Evolutionary conservation across 2,113 vertebrate species (phyloP), one percentile per base, ranked within the genome.

Genomic region (Oreotrochilus melanogaster): DNA sequence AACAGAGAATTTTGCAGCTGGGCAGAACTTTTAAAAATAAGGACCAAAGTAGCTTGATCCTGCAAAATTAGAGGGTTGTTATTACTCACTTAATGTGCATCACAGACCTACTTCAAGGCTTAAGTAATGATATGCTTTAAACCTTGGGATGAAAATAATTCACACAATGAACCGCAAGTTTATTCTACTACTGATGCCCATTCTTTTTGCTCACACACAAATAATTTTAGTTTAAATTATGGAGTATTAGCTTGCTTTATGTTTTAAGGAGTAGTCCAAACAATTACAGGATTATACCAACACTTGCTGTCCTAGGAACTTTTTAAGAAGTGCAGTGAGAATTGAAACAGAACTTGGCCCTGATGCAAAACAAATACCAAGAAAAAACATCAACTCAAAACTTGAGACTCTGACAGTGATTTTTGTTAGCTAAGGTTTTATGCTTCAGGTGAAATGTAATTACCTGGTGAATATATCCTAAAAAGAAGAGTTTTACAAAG

Each of bases 211-310:
- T 73, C 48, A 61, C 23, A 50, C 33, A 70, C 48, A 43, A 90
- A 85, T 13, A 65, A 60, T 80, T 82, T 43, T 60, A 42, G 15
- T 58, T 93, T 76, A 86, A 92, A 83, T 42, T 70, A 30, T 54
- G 33, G 45, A 33, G n/a, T 83, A 51, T 73, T 78, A 86, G 25
- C 48, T 35, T 65, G 84, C 96, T 91, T 91, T 51, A 89, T 80
- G n/a, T 57, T 65, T 92, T 81, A 78, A 86, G 87, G 66, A 75
- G 62, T 64, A 53, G 51, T 72, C 33, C 28, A 76, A 76, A 86
- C 51, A 95, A 91, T 94, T 96, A 92, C 11, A 79, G 71, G 88
- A 79, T 93, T 90, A 88, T 70, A 62, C 23, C 50, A 74, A 88
- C 18, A 31, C 35, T 66, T 31, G 13, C 58, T 89, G 81, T 92